Evolutionary conservation across 2,888 invertebrate genomes (phyloP), one percentile per base, ranked within the genome.

Genomic region (Synergus japonicus): DNA sequence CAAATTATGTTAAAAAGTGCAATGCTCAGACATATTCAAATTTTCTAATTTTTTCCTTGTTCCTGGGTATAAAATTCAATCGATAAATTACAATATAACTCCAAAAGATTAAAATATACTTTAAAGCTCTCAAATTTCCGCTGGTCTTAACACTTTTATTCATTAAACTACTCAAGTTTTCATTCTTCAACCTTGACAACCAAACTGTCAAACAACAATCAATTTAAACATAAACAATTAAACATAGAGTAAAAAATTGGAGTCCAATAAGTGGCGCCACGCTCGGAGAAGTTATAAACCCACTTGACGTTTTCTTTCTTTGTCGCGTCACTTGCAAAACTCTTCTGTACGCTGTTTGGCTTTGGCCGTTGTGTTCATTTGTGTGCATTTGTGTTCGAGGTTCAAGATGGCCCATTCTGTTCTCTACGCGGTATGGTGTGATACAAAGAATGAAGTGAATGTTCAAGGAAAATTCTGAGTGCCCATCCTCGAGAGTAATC

Each of bases 371-470:
- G 66, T 15, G 18, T 15, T 73, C 29, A 29, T 29, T 69, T 69
- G 69, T 46, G 46, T 46, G 49, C 69, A 46, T 29, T 46, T 49
- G 46, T 41, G 66, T 66, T 66, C n/a, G 66, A 66, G 66, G n/a
- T 66, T 66, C 41, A 41, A 65, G 43, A 65, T 65, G 65, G 41
- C 41, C n/a, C 15, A 29, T 29, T 29, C 29, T 54, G 29, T 54
- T 49, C n/a, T 49, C 49, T 29, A 37, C 37, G 29, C 49, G 73
- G 29, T 73, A 15, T 73, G 46, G 49, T 73, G 73, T 73, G 49
- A 73, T 73, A 73, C 54, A 49, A 37, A 49, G 49, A 73, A 73
- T 73, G 41, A 7, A 29, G 73, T 73, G 54, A 73, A 9, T 49
- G 54, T 54, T 73, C 49, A 73, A 29, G 73, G 54, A 29, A 29